Base-by-base conservation (phyloP, 2,797 vertebrate genomes). In the Microctenopoma stevenorrisi region DNA sequence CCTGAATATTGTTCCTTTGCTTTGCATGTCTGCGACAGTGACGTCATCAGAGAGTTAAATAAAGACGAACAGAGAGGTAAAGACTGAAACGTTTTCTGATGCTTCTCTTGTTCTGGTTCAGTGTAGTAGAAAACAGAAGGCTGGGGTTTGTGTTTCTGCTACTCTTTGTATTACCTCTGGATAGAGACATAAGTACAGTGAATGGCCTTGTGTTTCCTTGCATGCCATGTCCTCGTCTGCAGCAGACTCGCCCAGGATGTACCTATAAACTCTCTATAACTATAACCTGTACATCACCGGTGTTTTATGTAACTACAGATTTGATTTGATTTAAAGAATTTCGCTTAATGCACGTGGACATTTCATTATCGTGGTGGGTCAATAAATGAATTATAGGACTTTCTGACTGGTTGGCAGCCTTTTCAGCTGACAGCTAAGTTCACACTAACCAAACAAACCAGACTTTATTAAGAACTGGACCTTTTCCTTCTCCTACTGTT, bases 1-100 rank as follows among this genome's bases (percentile, higher is more conserved):
- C 85, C 76, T 82, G 78, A 90, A 88, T 79, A 85, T 84, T 85
- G 79, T 81, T 89, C 70, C 56, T 78, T 80, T 79, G 82, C 69
- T 73, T 81, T 40, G 75, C 73, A 53, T 75, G 68, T 64, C 67
- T 64, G 77, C 51, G 69, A 85, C 63, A 75, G 46, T 53, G 77
- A 54, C 8, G 26, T 44, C 68, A 55, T 50, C 70, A 40, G 77
- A 84, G 65, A 79, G 64, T 73, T 57, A 74, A 85, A 71, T 6
- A 51, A 66, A 76, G 37, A 38, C 12, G 68, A 47, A 55, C n/a
- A 6, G 4, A 22, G 37, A 64, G 11, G 47, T 43, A 58, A 64
- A 53, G 43, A 78, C 60, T 7, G 13, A 69, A 72, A 33, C 30
- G 66, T 64, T 53, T 59, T 38, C 58, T 54, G 53, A 55, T 50